Percentiles rank a stretch among this genome's conserved stretches.
phyloP scores from a whole-genome alignment of 1,140 invertebrate genomes.

The Hypothenemus hampei region DNA sequence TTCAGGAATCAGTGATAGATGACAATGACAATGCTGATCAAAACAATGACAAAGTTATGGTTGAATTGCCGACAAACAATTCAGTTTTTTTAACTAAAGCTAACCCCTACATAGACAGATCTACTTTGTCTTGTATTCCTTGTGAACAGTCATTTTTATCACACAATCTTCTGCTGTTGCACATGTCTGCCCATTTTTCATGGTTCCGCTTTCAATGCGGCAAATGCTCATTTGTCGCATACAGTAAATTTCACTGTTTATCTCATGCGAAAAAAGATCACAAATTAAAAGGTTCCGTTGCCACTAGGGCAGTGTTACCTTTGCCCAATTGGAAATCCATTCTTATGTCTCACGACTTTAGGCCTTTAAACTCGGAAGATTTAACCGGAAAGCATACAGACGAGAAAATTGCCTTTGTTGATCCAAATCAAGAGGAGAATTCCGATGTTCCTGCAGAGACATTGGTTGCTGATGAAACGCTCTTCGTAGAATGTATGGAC shows the following conservation, averaged over 20 bases:
- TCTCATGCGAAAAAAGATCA: conserved; percentile 45
- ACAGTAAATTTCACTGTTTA: conserved; percentile 43
- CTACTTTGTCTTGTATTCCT: conserved; percentile 41
- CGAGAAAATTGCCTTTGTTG: conserved; percentile 3
- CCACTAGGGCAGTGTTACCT: conserved; percentile 38
- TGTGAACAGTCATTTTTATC: conserved; percentile 44
- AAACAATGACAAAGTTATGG: not conserved
- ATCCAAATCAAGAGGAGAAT: not conserved
- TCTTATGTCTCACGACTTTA: conserved; percentile 34
- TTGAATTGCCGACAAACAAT: too few species aligned
- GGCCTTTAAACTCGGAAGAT: conserved; percentile 4
- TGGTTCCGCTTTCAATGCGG: conserved; percentile 48
- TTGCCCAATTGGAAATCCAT: conserved; percentile 40
- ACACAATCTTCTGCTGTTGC: conserved; percentile 41
- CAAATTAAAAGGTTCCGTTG: conserved; percentile 36
- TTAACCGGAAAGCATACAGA: conserved; percentile 18
- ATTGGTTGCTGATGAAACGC: not conserved
- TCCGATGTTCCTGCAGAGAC: not conserved
- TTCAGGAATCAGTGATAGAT: not conserved
- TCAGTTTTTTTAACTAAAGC: conserved; percentile 10
- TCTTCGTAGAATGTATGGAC: conserved; percentile 6
- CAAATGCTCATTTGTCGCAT: conserved; percentile 45
- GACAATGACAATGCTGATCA: not conserved
- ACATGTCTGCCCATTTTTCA: conserved; percentile 47
- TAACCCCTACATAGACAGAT: conserved; percentile 25